Conservation (phyloP, 2,113 vertebrate genomes). For the Atrichornis clamosus region DNA sequence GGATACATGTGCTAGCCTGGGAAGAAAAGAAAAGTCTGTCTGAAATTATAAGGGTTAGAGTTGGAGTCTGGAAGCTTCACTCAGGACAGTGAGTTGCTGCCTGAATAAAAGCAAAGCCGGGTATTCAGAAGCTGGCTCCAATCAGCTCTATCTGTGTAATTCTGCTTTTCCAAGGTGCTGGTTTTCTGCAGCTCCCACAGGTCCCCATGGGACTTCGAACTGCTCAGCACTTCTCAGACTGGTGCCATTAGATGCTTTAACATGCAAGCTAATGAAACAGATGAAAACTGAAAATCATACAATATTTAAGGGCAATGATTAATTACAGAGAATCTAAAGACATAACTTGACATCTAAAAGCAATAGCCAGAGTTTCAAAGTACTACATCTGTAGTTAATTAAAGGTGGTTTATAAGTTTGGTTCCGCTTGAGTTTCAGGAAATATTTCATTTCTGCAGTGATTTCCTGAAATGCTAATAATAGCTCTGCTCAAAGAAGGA, state of each 20-base stretch:
- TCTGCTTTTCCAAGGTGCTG: background rate
- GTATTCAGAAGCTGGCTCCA: background rate
- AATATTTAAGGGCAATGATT: conserved; percentile 57
- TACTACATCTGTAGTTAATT: conserved; percentile 56
- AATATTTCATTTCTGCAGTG: conserved; percentile 43
- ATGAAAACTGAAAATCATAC: conserved; percentile 49
- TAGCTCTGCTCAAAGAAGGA: conserved; percentile 13
- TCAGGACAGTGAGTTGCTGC: background rate
- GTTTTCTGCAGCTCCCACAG: background rate
- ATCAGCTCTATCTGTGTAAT: background rate
- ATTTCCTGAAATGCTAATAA: conserved; percentile 62
- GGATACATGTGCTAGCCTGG: background rate
- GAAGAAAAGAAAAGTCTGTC: background rate
- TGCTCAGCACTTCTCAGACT: conserved; percentile 16
- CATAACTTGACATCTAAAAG: conserved; percentile 62
- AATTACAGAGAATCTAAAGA: conserved; percentile 58
- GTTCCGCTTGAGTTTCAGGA: conserved; percentile 46
- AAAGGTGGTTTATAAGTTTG: conserved; percentile 51
- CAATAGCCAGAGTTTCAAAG: conserved; percentile 47
- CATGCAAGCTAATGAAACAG: conserved; percentile 23
- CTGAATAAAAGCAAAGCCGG: background rate
- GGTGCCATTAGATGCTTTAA: conserved; percentile 14
- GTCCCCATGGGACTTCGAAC: background rate
- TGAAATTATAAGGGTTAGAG: background rate
- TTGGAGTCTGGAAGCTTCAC: background rate